Conservation (phyloP, 2,797 vertebrate species). For the Rhadinocentrus ornatus region DNA sequence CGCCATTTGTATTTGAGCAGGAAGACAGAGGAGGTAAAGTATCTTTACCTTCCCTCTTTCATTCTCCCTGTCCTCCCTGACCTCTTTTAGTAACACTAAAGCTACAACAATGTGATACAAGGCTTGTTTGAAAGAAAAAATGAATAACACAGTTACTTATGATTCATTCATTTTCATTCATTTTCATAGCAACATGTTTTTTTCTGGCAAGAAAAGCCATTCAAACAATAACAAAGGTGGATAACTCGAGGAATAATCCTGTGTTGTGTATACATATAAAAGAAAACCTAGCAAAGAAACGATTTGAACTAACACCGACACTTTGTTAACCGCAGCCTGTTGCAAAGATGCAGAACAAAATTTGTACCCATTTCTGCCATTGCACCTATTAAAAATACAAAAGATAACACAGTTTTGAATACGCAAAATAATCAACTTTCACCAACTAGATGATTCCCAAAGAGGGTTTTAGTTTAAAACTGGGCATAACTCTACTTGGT, state of each 20-base stretch:
- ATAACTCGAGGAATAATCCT: too few relatives aligned
- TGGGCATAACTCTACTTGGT: not conserved
- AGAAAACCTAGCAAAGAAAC: not conserved
- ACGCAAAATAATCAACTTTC: not conserved
- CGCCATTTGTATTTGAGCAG: slow-evolving; percentile 31
- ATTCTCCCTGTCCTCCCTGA: not conserved
- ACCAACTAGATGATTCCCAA: not conserved
- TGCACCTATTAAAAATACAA: not conserved
- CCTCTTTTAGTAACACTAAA: slow-evolving; percentile 7
- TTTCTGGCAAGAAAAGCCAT: not conserved
- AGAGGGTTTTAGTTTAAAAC: not conserved
- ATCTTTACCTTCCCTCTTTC: slow-evolving; percentile 17
- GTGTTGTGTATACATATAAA: not conserved
- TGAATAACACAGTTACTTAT: not conserved
- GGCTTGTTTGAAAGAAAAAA: not conserved
- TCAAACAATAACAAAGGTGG: too few relatives aligned
- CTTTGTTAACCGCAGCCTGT: not conserved
- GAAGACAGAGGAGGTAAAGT: slow-evolving; percentile 31
- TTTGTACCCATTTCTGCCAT: not conserved
- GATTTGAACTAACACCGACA: not conserved
- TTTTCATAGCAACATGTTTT: not conserved
- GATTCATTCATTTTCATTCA: not conserved
- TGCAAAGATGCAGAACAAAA: not conserved
- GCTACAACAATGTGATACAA: not conserved
- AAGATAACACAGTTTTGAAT: not conserved